phyloP scores from a whole-genome alignment of 2,113 vertebrate genomes.

The Mustela lutreola region DNA sequence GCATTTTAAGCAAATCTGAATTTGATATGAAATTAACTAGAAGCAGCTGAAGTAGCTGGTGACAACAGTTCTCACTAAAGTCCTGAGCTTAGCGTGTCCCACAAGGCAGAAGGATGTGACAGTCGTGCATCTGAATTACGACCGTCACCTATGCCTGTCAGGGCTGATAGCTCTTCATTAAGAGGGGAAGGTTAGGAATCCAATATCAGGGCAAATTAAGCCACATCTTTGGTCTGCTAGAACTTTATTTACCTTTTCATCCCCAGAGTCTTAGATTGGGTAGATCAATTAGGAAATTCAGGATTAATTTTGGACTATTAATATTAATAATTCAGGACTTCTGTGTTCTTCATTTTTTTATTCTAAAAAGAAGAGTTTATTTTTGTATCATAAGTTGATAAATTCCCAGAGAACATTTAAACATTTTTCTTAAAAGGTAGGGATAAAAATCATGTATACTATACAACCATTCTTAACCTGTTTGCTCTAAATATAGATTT shows the following conservation, averaged over 20 bases:
- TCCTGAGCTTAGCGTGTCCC: conserved; percentile 14
- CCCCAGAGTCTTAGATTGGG: not conserved
- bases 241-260: not conserved
- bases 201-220: not conserved
- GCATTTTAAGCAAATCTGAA: conserved; percentile 69
- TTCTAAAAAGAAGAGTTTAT: not conserved
- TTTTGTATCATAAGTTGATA: not conserved
- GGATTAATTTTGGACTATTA: not conserved
- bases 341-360: not conserved
- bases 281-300: not conserved
- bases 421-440: not conserved
- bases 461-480: not conserved
- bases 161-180: not conserved
- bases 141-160: not conserved
- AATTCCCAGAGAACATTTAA: not conserved
- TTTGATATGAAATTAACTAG: conserved; percentile 67
- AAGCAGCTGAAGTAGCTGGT: conserved; percentile 37
- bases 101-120: not conserved
- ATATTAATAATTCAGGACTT: not conserved
- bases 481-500: not conserved
- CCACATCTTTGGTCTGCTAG: not conserved
- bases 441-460: not conserved
- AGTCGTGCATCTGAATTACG: not conserved
- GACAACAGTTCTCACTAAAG: not conserved
- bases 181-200: not conserved